Evolutionary conservation across 2,888 invertebrate species (phyloP), one percentile per base, ranked within the genome.

Genomic region (Protodeltote pygarga): DNA sequence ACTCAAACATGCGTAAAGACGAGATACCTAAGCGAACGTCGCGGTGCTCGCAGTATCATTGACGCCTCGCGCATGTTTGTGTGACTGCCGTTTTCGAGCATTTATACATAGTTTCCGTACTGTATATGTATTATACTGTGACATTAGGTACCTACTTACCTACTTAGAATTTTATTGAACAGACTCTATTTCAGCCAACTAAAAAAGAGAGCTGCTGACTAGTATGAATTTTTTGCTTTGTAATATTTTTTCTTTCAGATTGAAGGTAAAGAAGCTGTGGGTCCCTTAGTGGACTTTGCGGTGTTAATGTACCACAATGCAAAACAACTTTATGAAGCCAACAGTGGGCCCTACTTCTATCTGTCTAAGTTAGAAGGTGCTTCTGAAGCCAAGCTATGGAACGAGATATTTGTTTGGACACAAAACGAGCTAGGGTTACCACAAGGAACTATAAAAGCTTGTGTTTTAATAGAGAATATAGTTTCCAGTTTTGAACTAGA

Each of bases 401-500:
- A 95, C 63, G 93, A 94, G 5, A 94, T 95, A 59, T 95, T 96
- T 69, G 74, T 93, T 4, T 95, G 94, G 94, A 79, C 93, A 1
- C 94, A 94, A 73, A 75, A 83, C 0, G 82, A 89, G 67, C 77
- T 95, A 0, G 85, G 83, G 0, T 73, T 95, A 16, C 93, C 94
- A 0, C 84, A 85, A 27, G 94, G 94, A 16, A 93, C 94, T 0
- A 94, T 95, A 55, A 95, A 95, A 79, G 95, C 95, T 1, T 95
- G 95, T 65, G 95, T 95, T 13, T 83, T 95, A 20, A 95, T 95
- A 49, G 95, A 95, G 79, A 95, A 95, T 71, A 93, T 95, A 48
- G 76, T 95, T 6, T 94, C 95, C 0, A 88, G 93, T 2, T 95
- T 95, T 85, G 94, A 95, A 81, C 89, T 95, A 85, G 94, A 95